These are phyloP conservation scores for Goniozus legneri DNA, from an alignment of 1,140 invertebrate genomes.

Conservation along the genomic window DNA sequence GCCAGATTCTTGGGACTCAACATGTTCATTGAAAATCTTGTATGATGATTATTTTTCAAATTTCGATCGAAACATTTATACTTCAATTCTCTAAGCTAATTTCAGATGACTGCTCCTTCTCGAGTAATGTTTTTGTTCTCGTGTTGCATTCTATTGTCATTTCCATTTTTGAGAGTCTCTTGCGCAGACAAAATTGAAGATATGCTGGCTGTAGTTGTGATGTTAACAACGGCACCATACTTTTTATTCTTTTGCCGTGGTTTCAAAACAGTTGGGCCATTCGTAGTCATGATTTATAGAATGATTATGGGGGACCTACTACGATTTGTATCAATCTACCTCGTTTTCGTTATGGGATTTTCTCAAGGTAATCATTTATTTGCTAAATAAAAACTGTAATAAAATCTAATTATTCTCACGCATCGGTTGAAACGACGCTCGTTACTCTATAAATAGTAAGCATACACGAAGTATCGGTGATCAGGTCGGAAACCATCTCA, in stretches of 20 bases:
- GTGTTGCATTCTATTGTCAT: constrained; percentile 78
- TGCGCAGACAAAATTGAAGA: constrained; percentile 87
- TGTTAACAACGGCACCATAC: constrained; percentile 93
- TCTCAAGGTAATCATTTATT: constrained; percentile 73
- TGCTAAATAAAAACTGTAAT: neutral
- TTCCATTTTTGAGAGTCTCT: constrained; percentile 79
- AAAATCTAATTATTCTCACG: too few relatives aligned
- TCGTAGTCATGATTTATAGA: constrained; percentile 98
- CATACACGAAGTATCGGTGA: constrained; percentile 2
- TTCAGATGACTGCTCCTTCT: constrained; percentile 81
- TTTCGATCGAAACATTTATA: neutral
- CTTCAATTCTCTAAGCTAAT: constrained; percentile 2
- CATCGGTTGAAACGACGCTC: too few relatives aligned
- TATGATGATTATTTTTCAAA: constrained; percentile 42
- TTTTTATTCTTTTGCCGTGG: constrained; percentile 99
- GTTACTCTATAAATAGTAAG: constrained; percentile 10
- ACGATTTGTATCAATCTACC: constrained; percentile 92
- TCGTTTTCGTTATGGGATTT: constrained; percentile 96
- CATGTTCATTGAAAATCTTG: constrained; percentile 90
- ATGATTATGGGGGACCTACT: constrained; percentile 96
- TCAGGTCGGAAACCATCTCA: neutral
- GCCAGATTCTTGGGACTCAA: constrained; percentile 78
- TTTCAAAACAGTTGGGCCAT: constrained; percentile 96
- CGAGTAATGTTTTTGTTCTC: constrained; percentile 93
- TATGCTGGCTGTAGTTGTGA: constrained; percentile 86